Conservation (phyloP, 2,797 vertebrate species). For the Linurgus olivaceus region DNA sequence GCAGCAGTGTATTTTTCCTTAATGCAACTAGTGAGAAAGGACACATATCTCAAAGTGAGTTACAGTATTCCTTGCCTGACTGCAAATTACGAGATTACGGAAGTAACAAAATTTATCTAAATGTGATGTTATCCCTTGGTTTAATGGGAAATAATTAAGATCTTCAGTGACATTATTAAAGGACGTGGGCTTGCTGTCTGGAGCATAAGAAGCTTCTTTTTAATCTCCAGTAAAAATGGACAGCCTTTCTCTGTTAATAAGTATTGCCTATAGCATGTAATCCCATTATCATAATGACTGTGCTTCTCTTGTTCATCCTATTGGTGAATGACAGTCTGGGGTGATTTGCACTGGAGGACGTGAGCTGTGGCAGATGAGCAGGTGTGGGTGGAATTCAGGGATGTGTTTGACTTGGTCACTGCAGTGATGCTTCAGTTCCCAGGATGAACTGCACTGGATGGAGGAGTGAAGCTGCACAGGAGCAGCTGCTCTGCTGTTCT, state of each 20-base stretch:
- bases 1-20: not conserved
- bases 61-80: not conserved
- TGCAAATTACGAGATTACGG: not conserved
- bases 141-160: conserved; percentile 29
- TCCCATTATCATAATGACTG: not conserved
- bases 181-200: not conserved
- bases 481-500: not conserved
- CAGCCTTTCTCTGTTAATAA: not conserved
- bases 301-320: not conserved
- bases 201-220: not conserved
- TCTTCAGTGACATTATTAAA: not conserved
- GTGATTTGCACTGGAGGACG: not conserved
- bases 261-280: not conserved
- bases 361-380: not conserved
- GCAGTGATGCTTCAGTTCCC: not conserved
- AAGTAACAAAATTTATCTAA: conserved; percentile 3
- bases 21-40: not conserved
- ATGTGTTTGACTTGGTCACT: not conserved
- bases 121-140: conserved; percentile 16
- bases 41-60: not conserved
- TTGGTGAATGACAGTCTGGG: not conserved
- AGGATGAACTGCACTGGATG: not conserved
- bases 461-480: not conserved
- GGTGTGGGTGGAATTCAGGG: not conserved
- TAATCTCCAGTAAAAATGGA: not conserved